Evolutionary conservation across 1,140 invertebrate genomes (phyloP), one percentile per base, ranked within the genome.

Genomic region (Oppia nitens): DNA sequence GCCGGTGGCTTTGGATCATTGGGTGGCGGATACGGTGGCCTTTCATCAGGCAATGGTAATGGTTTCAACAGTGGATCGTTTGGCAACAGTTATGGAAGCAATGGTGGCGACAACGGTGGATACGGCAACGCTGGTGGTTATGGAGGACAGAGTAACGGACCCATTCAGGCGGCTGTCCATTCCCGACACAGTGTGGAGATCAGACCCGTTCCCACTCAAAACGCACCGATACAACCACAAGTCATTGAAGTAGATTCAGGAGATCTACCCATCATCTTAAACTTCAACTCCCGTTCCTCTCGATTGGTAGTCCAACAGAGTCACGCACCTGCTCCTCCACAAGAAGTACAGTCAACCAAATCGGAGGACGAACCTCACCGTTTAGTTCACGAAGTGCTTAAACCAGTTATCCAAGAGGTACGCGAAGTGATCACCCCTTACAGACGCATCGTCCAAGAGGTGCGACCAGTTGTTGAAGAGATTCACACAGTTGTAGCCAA

Each of bases 301-400:
- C 47, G 56, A 28, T 45, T 57, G 2, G n/a, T 57, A 11, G 56
- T 57, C 28, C 56, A 57, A 52, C 56, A 57, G 50, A 57, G 40
- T 17, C 56, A 57, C 25, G 50, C 56, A 50, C 56, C 56, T 11
- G 4, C 32, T 53, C n/a, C 3, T 29, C 48, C 56, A 1, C 2
- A 11, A 9, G 20, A 27, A 23, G 56, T 52, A 26, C 17, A 58
- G 23, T 1, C 3, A 32, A 51, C 47, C 9, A 29, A 26, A 12
- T 53, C 56, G 6, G 47, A 56, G 3, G 56, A 58, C 20, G 56
- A 58, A 40, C 48, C 56, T 12, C 56, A 58, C 25, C 12, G 48
- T 2, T 20, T 58, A 2, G n/a, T 50, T 6, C 56, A 58, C 40
- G 25, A 24, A 6, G 56, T 58, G 2, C n/a, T 53, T n/a, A 27